Base-by-base conservation (phyloP, 1,140 invertebrate species). In the Drosophila simulans region DNA sequence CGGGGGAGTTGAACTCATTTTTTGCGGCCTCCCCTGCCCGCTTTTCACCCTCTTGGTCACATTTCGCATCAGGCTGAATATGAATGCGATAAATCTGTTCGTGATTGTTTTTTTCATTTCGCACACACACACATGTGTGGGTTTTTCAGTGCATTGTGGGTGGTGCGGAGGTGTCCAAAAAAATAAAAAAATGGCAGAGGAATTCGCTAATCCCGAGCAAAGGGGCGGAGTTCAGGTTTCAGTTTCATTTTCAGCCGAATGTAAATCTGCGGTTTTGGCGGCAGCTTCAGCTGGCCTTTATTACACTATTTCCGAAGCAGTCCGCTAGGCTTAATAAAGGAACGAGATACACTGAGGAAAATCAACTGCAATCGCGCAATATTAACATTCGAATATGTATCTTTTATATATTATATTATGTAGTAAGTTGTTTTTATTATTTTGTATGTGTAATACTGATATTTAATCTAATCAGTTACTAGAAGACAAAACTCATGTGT, bases 11-110 rank as follows among this genome's bases (percentile, higher is more conserved):
- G 49, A 56, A 46, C 46, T 69, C 66, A 70, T 70, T 70, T 70
- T 70, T 70, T 48, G 3, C 39, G 46, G 35, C n/a, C 52, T 27
- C 52, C 52, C 48, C 2, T 31, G 5, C 20, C 34, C 25, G 12
- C 42, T 37, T 37, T 52, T 63, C 62, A 46, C 37, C 59, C 45
- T 25, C 51, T 59, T 42, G 80, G 79, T 77, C 84, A 89, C 84
- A 89, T 89, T 77, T 89, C 84, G 77, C 85, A 90, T 90, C 85
- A 90, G 58, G 63, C 78, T 72, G 85, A 80, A 90, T 86, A 86
- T 90, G 86, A 90, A 90, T 80, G 86, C 88, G 86, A 90, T 91
- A 90, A 90, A 90, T 90, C 86, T 90, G 86, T 90, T 76, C 86
- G 81, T 90, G 86, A 90, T 90, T 90, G 86, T 90, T 90, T 90